Base-by-base conservation (phyloP, 2,113 vertebrate genomes). In the Crotophaga sulcirostris region DNA sequence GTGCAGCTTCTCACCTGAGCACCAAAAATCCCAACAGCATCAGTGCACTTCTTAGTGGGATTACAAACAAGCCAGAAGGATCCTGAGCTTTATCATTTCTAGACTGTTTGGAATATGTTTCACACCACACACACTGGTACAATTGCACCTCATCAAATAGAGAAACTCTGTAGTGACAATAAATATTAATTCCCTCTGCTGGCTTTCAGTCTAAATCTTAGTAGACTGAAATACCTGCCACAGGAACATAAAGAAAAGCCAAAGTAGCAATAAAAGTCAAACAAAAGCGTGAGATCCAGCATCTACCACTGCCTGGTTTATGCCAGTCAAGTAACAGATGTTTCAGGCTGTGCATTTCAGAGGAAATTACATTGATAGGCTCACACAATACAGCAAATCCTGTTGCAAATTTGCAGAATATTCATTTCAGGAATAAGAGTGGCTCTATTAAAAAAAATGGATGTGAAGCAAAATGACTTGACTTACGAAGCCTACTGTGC, bases 121-220 rank as follows among this genome's bases (percentile, higher is more conserved):
- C 76, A 74, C 76, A 93, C 66, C 21, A 44, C 40, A n/a, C 23
- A 11, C 54, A 55, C 45, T 25, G 56, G 44, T 59, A 84, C 73
- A 64, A 87, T 73, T 89, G 84, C 33, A 73, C 34, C 75, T 82
- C 93, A 91, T 93, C 84, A 85, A 82, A 82, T 0, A 91, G 55
- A 91, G 70, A 49, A 78, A 69, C 44, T 85, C 84, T 69, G 59
- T 26, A 82, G 55, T 29, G 40, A 79, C 59, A 78, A 77, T 85
- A 85, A 68, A 77, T 86, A 77, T 74, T 82, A 95, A 89, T 91
- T 89, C 66, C 40, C 55, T 68, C 21, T 29, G 76, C 70, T 89
- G 76, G 60, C 66, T 89, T 93, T 93, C 70, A 89, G 76, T 42
- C 44, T 91, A 59, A 78, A 68, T 77, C 70, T 78, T 55, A 69